Conservation (phyloP, 2,888 invertebrate genomes). For the Dolichopus griseipennis region DNA sequence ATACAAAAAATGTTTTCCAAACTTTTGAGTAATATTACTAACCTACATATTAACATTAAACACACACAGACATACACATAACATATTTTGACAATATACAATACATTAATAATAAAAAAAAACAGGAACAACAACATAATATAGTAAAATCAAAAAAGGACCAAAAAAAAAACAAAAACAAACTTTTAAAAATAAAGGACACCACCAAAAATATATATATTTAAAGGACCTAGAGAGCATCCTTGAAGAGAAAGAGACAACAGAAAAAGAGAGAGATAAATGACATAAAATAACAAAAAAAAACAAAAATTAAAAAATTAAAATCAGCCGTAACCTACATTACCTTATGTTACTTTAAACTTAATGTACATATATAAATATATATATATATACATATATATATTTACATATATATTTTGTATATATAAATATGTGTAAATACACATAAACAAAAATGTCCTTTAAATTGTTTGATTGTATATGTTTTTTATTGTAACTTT, state of each 20-base stretch:
- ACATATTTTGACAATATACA: too few species aligned
- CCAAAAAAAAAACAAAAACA: background rate
- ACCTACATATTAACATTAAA: too few species aligned
- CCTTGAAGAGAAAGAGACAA: background rate
- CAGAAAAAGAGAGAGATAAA: too few species aligned
- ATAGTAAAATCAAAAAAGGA: background rate
- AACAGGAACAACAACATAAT: too few species aligned
- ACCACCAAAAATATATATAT: too few species aligned
- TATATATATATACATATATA: background rate
- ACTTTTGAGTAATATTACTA: too few species aligned
- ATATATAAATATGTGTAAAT: background rate
- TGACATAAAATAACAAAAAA: too few species aligned
- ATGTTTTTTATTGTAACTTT: too few species aligned
- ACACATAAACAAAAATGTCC: background rate
- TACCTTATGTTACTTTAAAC: conserved; percentile 3
- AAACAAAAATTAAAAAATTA: background rate
- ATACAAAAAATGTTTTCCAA: too few species aligned
- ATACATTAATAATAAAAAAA: too few species aligned
- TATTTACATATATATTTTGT: background rate
- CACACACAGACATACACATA: too few species aligned
- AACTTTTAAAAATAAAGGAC: background rate
- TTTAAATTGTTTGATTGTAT: too few species aligned
- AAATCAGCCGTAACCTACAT: background rate
- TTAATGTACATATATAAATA: background rate
- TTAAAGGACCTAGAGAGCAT: background rate